Percentiles rank a stretch among this genome's conserved stretches.
Evolutionary conservation across 2,888 invertebrate species (phyloP).

Genomic region (Habrosyne pyritoides): DNA sequence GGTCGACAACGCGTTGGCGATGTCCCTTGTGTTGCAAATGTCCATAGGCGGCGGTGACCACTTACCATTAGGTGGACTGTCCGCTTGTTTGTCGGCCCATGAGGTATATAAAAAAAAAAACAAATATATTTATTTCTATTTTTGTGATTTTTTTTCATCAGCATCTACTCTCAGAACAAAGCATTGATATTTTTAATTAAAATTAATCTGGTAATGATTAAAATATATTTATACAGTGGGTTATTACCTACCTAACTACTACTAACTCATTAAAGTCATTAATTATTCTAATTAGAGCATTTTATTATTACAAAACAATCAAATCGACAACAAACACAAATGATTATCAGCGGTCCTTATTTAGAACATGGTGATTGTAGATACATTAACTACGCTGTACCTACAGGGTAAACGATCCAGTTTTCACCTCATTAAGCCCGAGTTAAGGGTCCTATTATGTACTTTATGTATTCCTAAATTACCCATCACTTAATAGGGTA

Average conservation of each 20-base stretch:
- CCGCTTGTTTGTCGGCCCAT: no score
- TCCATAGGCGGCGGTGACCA: no score
- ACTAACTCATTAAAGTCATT: not conserved
- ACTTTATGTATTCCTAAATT: conserved; percentile 84
- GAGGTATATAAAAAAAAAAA: no score
- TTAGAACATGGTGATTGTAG: conserved; percentile 41
- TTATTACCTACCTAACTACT: not conserved
- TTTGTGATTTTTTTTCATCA: no score
- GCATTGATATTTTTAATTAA: no score
- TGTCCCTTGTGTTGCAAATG: no score
- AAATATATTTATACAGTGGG: not conserved
- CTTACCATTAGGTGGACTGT: no score
- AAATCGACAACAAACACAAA: not conserved
- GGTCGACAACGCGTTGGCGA: no score
- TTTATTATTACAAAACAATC: not conserved
- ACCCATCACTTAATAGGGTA: conserved; percentile 82
- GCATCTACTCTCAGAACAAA: no score
- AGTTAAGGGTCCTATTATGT: conserved; percentile 82
- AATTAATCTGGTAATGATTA: no score
- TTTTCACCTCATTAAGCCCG: conserved; percentile 81
- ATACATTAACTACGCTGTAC: conserved; percentile 54
- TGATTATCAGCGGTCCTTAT: conserved; percentile 9
- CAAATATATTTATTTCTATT: no score
- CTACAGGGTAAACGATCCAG: conserved; percentile 68
- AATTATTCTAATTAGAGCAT: not conserved